Conservation (phyloP, 2,113 vertebrate genomes). For the Triplophysa siluroides region DNA sequence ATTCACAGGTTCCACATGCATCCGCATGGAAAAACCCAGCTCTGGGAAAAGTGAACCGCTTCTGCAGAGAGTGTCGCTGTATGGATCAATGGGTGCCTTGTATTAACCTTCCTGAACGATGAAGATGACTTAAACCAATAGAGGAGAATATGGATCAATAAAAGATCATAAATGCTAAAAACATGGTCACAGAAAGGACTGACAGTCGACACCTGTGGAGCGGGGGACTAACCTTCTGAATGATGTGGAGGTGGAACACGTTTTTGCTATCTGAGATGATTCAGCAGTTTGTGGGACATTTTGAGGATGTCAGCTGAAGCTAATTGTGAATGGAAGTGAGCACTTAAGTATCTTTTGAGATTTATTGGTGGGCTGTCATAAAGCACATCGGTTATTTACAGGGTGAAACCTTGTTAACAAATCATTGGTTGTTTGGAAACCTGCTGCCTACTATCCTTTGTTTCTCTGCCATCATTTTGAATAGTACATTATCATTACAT, state of each 20-base stretch:
- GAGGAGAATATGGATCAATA: constrained; percentile 27
- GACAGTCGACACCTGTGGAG: background rate
- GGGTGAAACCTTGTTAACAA: background rate
- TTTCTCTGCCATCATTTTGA: constrained; percentile 8
- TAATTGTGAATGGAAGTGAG: constrained; percentile 36
- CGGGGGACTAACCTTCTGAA: constrained; percentile 54
- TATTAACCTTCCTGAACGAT: constrained; percentile 92
- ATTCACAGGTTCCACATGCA: constrained; percentile 82
- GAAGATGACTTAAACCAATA: constrained; percentile 61
- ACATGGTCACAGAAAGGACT: constrained; percentile 45
- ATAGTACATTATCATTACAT: constrained; percentile 23
- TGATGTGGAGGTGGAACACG: constrained; percentile 58
- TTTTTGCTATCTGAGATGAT: constrained; percentile 44
- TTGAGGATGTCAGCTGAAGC: constrained; percentile 27
- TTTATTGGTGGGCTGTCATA: constrained; percentile 15
- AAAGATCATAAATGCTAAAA: constrained; percentile 46
- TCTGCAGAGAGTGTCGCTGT: constrained; percentile 92
- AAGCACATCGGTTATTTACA: constrained; percentile 29
- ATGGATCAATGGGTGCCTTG: constrained; percentile 96
- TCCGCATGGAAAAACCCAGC: constrained; percentile 87
- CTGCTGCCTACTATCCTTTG: constrained; percentile 11
- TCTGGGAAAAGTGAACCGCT: constrained; percentile 87
- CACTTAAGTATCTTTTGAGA: constrained; percentile 7
- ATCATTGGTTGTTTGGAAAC: constrained; percentile 3
- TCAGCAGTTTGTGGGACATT: constrained; percentile 51